phyloP scores from a whole-genome alignment of 2,888 invertebrate genomes.

The Andrena flavipes region DNA sequence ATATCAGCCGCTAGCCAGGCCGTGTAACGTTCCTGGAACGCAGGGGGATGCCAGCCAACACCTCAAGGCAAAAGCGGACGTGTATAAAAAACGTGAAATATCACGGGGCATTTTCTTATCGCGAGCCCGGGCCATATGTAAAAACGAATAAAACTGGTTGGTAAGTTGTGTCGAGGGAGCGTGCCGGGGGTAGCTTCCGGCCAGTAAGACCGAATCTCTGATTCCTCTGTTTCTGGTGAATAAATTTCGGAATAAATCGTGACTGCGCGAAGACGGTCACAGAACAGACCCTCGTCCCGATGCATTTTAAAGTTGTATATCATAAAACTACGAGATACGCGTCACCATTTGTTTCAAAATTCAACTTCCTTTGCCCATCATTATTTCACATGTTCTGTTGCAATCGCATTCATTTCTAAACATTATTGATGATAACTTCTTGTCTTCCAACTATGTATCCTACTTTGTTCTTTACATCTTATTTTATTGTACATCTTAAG shows the following conservation, averaged over 20 bases:
- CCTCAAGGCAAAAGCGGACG: constrained; percentile 81
- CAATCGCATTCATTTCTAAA: not conserved
- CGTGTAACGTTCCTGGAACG: constrained; percentile 76
- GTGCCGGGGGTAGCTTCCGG: constrained; percentile 72
- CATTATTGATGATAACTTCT: not conserved
- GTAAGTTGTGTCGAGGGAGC: constrained; percentile 81
- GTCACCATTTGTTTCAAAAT: not conserved
- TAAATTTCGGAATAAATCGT: constrained; percentile 62
- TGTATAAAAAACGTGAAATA: constrained; percentile 82
- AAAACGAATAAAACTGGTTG: constrained; percentile 81
- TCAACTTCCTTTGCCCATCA: not conserved
- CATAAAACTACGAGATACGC: constrained; percentile 12
- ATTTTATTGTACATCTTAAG: not conserved
- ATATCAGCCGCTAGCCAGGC: constrained; percentile 77
- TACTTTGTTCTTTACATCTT: not conserved
- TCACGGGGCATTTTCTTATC: constrained; percentile 82
- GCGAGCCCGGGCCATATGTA: constrained; percentile 77
- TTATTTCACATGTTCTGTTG: not conserved
- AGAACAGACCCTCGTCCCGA: not conserved
- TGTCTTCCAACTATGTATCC: not conserved
- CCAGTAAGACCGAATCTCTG: constrained; percentile 70
- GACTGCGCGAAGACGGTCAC: constrained; percentile 17
- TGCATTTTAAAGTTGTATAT: not conserved
- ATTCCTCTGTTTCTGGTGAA: constrained; percentile 64
- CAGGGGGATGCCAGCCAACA: constrained; percentile 78